phyloP scores from a whole-genome alignment of 2,113 vertebrate species.

The Tachuris rubrigastra region DNA sequence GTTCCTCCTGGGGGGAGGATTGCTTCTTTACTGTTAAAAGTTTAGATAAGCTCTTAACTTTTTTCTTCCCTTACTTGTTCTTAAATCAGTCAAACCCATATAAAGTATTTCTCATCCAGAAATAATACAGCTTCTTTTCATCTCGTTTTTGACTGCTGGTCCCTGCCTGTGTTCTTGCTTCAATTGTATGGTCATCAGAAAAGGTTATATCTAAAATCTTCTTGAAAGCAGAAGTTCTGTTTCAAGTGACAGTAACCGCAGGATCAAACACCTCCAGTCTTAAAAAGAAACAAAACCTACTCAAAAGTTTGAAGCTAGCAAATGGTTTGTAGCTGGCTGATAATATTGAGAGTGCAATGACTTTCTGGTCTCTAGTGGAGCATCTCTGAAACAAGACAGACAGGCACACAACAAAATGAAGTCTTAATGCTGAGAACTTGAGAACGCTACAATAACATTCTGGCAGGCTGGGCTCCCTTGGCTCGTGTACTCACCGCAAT shows the following conservation, averaged over 20 bases:
- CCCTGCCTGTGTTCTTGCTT: neutral
- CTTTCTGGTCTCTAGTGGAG: constrained; percentile 4
- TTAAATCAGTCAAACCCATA: neutral
- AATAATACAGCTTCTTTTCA: constrained; percentile 2
- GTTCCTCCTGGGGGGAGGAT: constrained; percentile 17
- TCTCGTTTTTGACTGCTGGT: neutral
- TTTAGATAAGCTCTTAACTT: constrained; percentile 34
- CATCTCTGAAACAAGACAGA: constrained; percentile 16
- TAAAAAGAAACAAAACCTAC: constrained; percentile 31
- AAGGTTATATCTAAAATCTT: neutral
- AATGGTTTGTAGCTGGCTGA: neutral
- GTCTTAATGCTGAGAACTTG: neutral
- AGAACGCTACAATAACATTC: constrained; percentile 14
- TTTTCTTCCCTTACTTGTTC: neutral
- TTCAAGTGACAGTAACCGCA: neutral
- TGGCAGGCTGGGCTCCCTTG: constrained; percentile 37
- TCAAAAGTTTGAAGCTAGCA: neutral
- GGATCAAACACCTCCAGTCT: neutral
- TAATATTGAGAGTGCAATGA: neutral
- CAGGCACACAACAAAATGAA: constrained; percentile 28
- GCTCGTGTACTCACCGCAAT: constrained; percentile 17
- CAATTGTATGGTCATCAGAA: neutral
- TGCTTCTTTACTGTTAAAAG: constrained; percentile 15
- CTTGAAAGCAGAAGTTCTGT: constrained; percentile 5
- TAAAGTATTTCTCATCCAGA: constrained; percentile 6